These are phyloP conservation scores for Hemithea aestivaria DNA, from an alignment of 2,888 invertebrate genomes.

Conservation along the genomic window DNA sequence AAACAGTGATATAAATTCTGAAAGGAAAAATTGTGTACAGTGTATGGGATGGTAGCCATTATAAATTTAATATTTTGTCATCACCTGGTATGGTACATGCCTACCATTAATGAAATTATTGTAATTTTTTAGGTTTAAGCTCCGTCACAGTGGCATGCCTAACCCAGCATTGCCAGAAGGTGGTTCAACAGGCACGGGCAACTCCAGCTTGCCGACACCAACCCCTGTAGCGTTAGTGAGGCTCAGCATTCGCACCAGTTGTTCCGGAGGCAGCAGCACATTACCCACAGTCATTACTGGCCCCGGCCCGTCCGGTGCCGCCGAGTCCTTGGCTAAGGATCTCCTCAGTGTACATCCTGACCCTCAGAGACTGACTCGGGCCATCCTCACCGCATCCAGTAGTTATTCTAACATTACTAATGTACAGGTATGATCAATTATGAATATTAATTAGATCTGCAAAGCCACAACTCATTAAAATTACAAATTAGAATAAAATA, in stretches of 20 bases:
- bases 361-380: constrained; percentile 74
- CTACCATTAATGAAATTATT: no score
- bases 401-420: constrained; percentile 67
- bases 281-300: constrained; percentile 57
- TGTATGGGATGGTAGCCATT: no score
- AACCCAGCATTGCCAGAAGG: constrained; percentile 72
- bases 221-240: constrained; percentile 49
- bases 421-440: constrained; percentile 53
- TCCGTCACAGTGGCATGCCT: constrained; percentile 68
- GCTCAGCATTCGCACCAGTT: constrained; percentile 55
- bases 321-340: constrained; percentile 62
- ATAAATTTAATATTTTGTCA: no score
- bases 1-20: no score
- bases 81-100: no score
- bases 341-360: constrained; percentile 70
- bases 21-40: no score
- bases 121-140: constrained; percentile 73
- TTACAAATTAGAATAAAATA: no score
- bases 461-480: no score
- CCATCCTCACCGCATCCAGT: constrained; percentile 74
- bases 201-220: constrained; percentile 44
- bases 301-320: constrained; percentile 57
- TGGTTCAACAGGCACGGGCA: constrained; percentile 63
- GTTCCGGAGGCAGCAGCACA: constrained; percentile 58
- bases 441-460: not conserved